phyloP scores from a whole-genome alignment of 2,113 vertebrate genomes.

The Malaclemys terrapin region DNA sequence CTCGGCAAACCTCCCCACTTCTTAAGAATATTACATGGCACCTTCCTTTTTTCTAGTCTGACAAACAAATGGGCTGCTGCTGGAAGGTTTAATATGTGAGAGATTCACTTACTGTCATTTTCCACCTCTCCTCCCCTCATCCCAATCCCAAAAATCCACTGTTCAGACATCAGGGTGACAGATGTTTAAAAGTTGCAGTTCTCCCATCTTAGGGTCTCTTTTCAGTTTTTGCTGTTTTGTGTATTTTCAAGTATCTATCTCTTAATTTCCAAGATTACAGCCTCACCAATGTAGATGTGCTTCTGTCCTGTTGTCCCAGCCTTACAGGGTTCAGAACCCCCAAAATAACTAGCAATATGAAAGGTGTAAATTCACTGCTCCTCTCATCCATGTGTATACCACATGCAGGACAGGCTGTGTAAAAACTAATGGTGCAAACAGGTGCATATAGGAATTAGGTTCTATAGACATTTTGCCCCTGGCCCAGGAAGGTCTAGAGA shows the following conservation, averaged over 20 bases:
- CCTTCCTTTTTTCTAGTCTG: neutral
- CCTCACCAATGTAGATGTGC: too few species aligned
- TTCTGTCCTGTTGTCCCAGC: neutral
- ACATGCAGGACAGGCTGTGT: neutral
- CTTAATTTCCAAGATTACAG: too few species aligned
- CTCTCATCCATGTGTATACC: neutral
- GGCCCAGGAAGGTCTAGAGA: neutral
- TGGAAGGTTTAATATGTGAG: too few species aligned
- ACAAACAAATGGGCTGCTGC: neutral
- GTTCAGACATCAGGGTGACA: neutral
- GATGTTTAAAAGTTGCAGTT: neutral
- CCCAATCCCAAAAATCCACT: slow-evolving; percentile 31
- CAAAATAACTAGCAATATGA: neutral
- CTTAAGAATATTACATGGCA: neutral
- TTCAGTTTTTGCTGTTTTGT: neutral
- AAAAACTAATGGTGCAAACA: neutral
- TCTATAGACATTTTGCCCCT: neutral
- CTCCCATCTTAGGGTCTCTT: neutral
- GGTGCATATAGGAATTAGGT: accelerated
- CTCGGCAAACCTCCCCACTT: neutral
- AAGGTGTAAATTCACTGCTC: neutral
- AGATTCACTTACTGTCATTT: too few species aligned
- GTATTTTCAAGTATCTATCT: too few species aligned
- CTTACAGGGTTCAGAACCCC: neutral
- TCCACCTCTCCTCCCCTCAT: accelerated